Conservation (phyloP, 2,888 invertebrate species). For the Agonopterix subpropinquella region DNA sequence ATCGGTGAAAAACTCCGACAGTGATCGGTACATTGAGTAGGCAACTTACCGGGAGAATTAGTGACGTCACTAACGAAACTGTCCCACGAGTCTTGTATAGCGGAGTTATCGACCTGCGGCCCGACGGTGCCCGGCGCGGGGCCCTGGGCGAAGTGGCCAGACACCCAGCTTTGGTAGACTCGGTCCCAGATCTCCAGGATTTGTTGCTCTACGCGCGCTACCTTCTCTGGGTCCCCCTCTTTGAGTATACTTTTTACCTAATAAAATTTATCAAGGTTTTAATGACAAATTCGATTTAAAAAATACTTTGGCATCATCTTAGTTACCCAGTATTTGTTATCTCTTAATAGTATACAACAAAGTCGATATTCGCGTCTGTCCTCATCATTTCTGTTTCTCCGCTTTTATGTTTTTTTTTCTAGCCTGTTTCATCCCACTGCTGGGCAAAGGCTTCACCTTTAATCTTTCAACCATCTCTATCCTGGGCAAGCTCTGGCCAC, state of each 20-base stretch:
- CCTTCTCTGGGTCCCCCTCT: conserved; percentile 87
- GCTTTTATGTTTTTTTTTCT: no score
- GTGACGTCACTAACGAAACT: conserved; percentile 82
- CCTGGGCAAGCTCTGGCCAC: no score
- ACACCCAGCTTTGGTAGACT: conserved; percentile 94
- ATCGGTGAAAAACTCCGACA: no score
- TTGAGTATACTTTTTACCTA: conserved; percentile 86
- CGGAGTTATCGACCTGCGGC: conserved; percentile 83
- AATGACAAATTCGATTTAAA: no score
- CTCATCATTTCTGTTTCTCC: no score
- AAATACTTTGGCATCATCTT: not conserved
- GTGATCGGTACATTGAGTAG: not conserved
- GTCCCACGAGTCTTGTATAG: conserved; percentile 84
- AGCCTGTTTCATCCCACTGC: no score
- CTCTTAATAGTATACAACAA: no score
- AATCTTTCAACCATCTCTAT: no score
- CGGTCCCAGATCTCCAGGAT: conserved; percentile 95
- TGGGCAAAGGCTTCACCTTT: no score
- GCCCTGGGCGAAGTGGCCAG: conserved; percentile 71
- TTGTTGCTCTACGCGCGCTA: conserved; percentile 89
- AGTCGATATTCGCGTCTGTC: no score
- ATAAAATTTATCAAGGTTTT: no score
- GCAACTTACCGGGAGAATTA: conserved; percentile 80
- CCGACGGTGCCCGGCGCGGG: conserved; percentile 52
- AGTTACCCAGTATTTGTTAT: conserved; percentile 8